A percentile compares a stretch with the other conserved stretches of the same genome.
These are phyloP conservation scores for Lineus longissimus DNA, from an alignment of 1,140 invertebrate genomes.

Conservation along the genomic window DNA sequence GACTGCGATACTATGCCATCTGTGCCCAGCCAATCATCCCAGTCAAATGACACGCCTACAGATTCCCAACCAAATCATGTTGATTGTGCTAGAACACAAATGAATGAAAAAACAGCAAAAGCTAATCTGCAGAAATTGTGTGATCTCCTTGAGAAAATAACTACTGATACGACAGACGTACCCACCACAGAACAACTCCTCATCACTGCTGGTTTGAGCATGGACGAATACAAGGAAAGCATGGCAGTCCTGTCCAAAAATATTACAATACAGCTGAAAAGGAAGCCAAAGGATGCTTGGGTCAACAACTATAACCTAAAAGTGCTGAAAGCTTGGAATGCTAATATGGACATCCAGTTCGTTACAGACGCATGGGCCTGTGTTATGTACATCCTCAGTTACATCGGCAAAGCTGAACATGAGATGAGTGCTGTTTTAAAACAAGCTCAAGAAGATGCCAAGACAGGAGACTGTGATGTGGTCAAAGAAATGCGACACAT, in stretches of 20 bases:
- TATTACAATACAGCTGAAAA: constrained; percentile 8
- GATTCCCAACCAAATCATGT: too few relatives aligned
- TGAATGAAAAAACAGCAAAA: constrained; percentile 4
- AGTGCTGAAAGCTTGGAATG: constrained; percentile 15
- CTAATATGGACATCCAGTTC: constrained; percentile 23
- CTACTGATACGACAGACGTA: neutral
- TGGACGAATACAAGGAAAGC: constrained; percentile 2
- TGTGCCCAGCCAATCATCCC: neutral
- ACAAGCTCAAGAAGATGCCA: constrained; percentile 12
- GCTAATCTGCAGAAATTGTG: constrained; percentile 9
- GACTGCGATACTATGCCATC: too few relatives aligned
- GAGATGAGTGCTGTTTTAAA: constrained; percentile 12
- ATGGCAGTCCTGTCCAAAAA: constrained; percentile 10
- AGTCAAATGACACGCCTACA: neutral
- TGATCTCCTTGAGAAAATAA: neutral
- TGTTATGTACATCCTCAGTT: constrained; percentile 17
- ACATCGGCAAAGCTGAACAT: constrained; percentile 17
- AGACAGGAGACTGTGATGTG: constrained; percentile 13
- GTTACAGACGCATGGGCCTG: constrained; percentile 17
- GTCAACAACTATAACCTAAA: constrained; percentile 14
- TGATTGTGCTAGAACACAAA: neutral
- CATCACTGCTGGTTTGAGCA: neutral
- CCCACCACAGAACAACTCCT: neutral
- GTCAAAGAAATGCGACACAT: constrained; percentile 13
- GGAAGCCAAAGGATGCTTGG: constrained; percentile 8